phyloP scores from a whole-genome alignment of 2,113 vertebrate species.

The Coracopsis vasa region DNA sequence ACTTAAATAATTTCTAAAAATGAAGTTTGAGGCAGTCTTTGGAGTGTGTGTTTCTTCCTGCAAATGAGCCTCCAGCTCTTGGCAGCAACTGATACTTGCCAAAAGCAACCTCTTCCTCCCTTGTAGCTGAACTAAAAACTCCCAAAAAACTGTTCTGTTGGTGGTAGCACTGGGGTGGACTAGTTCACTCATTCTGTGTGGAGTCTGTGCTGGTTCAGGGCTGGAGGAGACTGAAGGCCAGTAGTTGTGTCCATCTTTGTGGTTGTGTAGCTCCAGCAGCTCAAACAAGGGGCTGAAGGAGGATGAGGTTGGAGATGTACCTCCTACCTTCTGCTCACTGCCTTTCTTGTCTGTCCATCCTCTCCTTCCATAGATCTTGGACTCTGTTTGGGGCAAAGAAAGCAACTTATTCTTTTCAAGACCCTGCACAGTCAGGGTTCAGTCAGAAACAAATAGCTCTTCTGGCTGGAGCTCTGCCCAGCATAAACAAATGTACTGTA shows the following conservation, averaged over 20 bases:
- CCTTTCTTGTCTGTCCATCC: background rate
- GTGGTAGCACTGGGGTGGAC: background rate
- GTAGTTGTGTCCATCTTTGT: background rate
- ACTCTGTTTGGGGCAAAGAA: background rate
- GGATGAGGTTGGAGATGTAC: background rate
- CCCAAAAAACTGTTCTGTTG: background rate
- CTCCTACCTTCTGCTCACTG: background rate
- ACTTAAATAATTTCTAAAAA: conserved; percentile 12
- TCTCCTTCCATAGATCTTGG: background rate
- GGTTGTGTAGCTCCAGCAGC: background rate
- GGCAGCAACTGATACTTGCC: background rate
- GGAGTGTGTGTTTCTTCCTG: background rate
- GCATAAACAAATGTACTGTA: conserved; percentile 50
- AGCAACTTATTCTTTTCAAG: background rate
- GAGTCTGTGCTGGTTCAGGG: background rate
- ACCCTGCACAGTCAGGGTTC: background rate
- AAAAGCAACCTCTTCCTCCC: background rate
- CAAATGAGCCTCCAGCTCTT: background rate
- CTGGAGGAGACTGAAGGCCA: background rate
- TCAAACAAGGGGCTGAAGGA: background rate
- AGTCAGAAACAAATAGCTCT: conserved; percentile 30
- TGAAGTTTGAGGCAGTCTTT: background rate
- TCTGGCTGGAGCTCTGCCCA: conserved; percentile 52
- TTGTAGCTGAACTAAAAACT: background rate
- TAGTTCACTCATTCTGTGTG: background rate